phyloP scores from a whole-genome alignment of 2,888 invertebrate genomes.

The Scaptomyza tumidula region DNA sequence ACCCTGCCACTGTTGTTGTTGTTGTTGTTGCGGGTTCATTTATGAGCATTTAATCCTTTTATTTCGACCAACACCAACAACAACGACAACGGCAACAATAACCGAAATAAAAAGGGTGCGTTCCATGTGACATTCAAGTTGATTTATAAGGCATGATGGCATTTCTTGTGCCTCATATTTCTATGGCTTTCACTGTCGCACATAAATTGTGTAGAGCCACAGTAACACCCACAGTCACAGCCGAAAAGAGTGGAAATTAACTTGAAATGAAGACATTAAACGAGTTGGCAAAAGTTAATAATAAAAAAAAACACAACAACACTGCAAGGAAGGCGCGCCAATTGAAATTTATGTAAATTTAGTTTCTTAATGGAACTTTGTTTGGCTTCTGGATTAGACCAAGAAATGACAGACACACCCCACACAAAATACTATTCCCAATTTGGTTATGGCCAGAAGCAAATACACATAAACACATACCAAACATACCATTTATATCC shows the following conservation, averaged over 20 bases:
- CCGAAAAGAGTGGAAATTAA: conserved; percentile 53
- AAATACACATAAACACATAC: neutral
- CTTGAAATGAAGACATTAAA: conserved; percentile 70
- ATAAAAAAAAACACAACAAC: too few relatives aligned
- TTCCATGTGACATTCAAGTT: conserved; percentile 59
- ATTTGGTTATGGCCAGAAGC: conserved; percentile 13
- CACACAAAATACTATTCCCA: conserved; percentile 14
- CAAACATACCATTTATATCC: conserved; percentile 6
- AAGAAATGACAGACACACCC: conserved; percentile 22
- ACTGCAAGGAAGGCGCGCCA: conserved; percentile 46
- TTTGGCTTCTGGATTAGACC: conserved; percentile 61
- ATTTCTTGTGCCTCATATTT: conserved; percentile 64
- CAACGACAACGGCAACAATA: neutral
- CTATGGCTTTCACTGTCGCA: conserved; percentile 77
- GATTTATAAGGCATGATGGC: conserved; percentile 61
- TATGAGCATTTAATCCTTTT: conserved; percentile 74
- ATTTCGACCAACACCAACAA: conserved; percentile 26
- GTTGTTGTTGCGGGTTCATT: conserved; percentile 47
- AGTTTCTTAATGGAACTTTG: conserved; percentile 28
- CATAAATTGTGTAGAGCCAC: conserved; percentile 53
- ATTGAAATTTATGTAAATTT: conserved; percentile 60
- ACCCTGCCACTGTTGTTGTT: conserved; percentile 4
- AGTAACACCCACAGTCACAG: conserved; percentile 62
- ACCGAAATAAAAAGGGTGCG: conserved; percentile 59
- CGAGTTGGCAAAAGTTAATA: conserved; percentile 25